Base-by-base conservation (phyloP, 2,888 invertebrate genomes). In the Euclidia mi region DNA sequence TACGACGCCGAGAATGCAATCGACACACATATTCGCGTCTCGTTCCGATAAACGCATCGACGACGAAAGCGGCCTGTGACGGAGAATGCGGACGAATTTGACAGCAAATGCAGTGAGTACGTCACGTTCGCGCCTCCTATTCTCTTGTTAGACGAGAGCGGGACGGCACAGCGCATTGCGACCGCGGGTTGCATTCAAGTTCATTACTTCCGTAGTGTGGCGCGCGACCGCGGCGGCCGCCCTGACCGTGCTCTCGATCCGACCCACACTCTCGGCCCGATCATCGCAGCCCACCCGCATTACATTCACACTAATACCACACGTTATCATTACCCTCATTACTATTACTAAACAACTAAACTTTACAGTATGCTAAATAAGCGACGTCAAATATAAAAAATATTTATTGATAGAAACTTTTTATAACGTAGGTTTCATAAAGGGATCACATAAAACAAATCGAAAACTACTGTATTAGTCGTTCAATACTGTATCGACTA, bases 41-140 rank as follows among this genome's bases (percentile, higher is more conserved):
- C 94, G 92, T 94, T 94, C 92, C 93, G 92, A 94, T 93, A 93
- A 94, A 92, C 92, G 94, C 94, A 93, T 92, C 90, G 92, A 87
- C 92, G 92, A 93, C 91, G 93, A 94, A 92, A 92, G 93, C 94
- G 91, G 92, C 92, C 84, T 88, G 94, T 92, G 93, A 93, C 85
- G 91, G 93, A 91, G 89, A 93, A 92, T 92, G 92, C 92, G 91
- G 90, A 91, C 91, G 90, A 91, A 88, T 93, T 92, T 92, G 92
- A 92, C 92, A 90, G 91, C 88, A 86, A 91, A 86, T 91, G 92
- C 93, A 91, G 89, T 85, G 88, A 90, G 89, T 88, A 85, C 90
- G 89, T 93, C 94, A 89, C 93, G 84, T 87, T 94, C 89, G 84
- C 88, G 88, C 91, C 88, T 88, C 88, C 84, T 76, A 78, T 79